Conservation (phyloP, 2,888 invertebrate species). For the Drosophila yooni region DNA sequence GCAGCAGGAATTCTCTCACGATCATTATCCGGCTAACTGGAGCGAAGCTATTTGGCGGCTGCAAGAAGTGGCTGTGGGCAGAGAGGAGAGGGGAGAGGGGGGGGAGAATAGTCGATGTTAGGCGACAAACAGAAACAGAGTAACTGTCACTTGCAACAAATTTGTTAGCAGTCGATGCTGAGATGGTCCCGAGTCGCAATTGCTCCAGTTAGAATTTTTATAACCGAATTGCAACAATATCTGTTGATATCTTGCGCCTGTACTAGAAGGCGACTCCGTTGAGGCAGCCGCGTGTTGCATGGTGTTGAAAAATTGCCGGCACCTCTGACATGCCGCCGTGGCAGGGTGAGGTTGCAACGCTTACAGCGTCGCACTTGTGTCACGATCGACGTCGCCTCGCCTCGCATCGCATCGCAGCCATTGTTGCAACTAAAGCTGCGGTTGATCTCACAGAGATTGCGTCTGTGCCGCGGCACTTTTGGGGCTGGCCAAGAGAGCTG, state of each 20-base stretch:
- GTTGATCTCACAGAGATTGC: constrained; percentile 78
- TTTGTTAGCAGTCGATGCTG: constrained; percentile 41
- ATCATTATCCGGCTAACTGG: constrained; percentile 65
- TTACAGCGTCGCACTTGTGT: constrained; percentile 68
- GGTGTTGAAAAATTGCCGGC: constrained; percentile 80
- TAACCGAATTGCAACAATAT: constrained; percentile 64
- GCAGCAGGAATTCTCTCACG: constrained; percentile 68
- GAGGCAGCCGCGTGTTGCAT: constrained; percentile 59
- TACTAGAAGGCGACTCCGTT: constrained; percentile 10
- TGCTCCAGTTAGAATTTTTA: constrained; percentile 77
- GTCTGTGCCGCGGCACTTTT: constrained; percentile 72
- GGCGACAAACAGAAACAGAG: constrained; percentile 49
- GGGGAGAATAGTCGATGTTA: constrained; percentile 6
- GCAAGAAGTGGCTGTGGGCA: constrained; percentile 27
- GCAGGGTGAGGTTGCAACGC: constrained; percentile 2
- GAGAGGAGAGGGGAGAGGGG: not conserved
- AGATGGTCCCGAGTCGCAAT: constrained; percentile 29
- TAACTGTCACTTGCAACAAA: constrained; percentile 74
- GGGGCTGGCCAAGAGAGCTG: constrained; percentile 43
- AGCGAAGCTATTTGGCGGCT: constrained; percentile 50
- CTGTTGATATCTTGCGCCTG: constrained; percentile 36
- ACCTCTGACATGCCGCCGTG: constrained; percentile 54
- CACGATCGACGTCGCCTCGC: constrained; percentile 70
- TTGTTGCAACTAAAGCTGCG: constrained; percentile 50
- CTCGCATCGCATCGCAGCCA: constrained; percentile 66